phyloP scores from a whole-genome alignment of 2,113 vertebrate genomes.

The Sapayoa aenigma region DNA sequence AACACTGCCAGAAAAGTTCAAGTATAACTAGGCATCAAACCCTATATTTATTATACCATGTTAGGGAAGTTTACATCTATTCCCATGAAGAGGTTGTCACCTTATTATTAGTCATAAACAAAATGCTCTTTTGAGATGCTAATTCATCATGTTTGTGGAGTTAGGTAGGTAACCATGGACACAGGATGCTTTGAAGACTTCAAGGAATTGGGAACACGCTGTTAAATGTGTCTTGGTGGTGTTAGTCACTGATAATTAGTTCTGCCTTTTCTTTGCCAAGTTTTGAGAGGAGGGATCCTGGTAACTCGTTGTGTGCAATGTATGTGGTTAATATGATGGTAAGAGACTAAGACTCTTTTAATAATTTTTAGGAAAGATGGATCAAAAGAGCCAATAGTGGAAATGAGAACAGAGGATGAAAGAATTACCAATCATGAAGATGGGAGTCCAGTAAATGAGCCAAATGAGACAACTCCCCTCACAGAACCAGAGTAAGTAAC shows the following conservation, averaged over 20 bases:
- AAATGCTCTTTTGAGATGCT: slow-evolving; percentile 41
- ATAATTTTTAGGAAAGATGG: slow-evolving; percentile 83
- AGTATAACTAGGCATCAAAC: neutral
- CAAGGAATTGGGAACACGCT: neutral
- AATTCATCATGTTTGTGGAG: neutral
- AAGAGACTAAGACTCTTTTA: neutral
- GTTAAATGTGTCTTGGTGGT: neutral
- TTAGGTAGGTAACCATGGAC: slow-evolving; percentile 22
- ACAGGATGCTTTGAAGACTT: slow-evolving; percentile 37
- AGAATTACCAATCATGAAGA: slow-evolving; percentile 85
- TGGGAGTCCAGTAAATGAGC: slow-evolving; percentile 85
- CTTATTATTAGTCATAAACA: slow-evolving; percentile 14
- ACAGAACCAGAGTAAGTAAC: slow-evolving; percentile 86
- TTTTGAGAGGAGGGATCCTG: neutral
- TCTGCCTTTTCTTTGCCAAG: neutral
- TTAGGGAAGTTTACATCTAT: neutral
- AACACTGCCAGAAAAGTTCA: neutral
- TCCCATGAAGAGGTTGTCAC: neutral
- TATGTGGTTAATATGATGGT: neutral
- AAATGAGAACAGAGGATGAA: slow-evolving; percentile 89
- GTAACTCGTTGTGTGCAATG: neutral
- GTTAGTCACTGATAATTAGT: slow-evolving; percentile 45
- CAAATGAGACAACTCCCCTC: slow-evolving; percentile 89
- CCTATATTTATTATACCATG: neutral
- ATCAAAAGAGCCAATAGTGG: slow-evolving; percentile 88